Conservation (phyloP, 92 coral and sea anemone species). For the Phenganax stokvisi region DNA sequence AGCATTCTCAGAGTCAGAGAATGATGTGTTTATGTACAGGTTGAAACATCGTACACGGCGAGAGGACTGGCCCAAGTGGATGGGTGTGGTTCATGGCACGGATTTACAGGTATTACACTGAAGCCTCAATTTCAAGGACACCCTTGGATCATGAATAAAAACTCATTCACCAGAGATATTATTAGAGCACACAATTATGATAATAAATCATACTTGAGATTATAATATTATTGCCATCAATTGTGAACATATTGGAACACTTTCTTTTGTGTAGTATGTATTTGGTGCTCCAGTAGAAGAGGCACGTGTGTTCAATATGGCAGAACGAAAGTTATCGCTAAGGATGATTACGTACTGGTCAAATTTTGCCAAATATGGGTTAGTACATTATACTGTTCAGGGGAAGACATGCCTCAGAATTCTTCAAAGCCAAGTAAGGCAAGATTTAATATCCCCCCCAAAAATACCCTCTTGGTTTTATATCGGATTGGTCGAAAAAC, state of each 20-base stretch:
- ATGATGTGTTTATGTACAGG: conserved; percentile 37
- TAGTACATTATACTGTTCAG: conserved; percentile 1
- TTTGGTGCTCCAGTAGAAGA: conserved; percentile 46
- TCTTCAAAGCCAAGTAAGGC: not conserved
- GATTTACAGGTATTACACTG: conserved; percentile 34
- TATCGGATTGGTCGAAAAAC: too few species aligned
- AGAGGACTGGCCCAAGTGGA: conserved; percentile 41
- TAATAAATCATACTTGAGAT: too few species aligned
- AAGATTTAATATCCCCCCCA: too few species aligned
- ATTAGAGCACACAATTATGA: too few species aligned
- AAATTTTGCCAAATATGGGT: conserved; percentile 78
- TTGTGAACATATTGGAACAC: not conserved
- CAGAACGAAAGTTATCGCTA: conserved; percentile 41
- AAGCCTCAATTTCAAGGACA: not conserved
- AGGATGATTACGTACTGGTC: conserved; percentile 64
- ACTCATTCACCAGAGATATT: too few species aligned
- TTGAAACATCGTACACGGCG: conserved; percentile 27
- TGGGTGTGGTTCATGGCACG: conserved; percentile 39
- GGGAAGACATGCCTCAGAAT: not conserved
- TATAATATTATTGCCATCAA: not conserved
- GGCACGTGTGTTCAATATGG: conserved; percentile 3
- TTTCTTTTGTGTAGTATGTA: conserved; percentile 20
- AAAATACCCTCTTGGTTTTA: too few species aligned
- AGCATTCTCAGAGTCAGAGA: conserved; percentile 9
- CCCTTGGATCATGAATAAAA: not conserved